Conservation (phyloP, 2,113 vertebrate species). For the Prunella fulvescens region DNA sequence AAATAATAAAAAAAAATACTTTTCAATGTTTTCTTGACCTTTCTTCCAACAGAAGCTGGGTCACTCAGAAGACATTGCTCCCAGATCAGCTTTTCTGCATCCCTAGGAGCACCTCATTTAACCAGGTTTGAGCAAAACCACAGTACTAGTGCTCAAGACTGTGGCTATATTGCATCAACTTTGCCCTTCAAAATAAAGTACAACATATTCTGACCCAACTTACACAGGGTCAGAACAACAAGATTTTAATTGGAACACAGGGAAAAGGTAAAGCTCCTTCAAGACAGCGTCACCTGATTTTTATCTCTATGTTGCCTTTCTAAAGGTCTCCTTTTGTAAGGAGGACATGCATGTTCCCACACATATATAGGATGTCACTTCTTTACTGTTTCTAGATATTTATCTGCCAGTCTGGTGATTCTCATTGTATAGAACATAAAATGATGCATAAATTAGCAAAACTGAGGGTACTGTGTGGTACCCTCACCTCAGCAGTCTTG, state of each 20-base stretch:
- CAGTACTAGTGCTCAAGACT: not conserved
- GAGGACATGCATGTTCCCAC: not conserved
- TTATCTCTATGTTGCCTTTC: not conserved
- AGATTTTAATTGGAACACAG: not conserved
- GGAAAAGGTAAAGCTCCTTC: not conserved
- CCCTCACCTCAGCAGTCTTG: not conserved
- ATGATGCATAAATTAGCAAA: not conserved
- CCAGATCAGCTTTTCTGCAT: not conserved
- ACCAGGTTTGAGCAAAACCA: not conserved
- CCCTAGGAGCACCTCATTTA: not conserved
- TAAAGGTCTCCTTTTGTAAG: not conserved
- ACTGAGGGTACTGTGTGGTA: not conserved
- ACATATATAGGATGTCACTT: not conserved
- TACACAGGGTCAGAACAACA: not conserved
- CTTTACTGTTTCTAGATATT: not conserved
- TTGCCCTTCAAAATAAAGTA: not conserved
- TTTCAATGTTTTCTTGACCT: not conserved
- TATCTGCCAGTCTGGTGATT: not conserved
- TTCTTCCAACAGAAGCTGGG: not conserved
- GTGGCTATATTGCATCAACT: not conserved
- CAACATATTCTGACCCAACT: not conserved
- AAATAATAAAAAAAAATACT: not conserved
- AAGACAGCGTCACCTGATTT: not conserved
- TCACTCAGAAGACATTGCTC: not conserved
- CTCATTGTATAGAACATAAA: not conserved